Evolutionary conservation across 1,140 invertebrate species (phyloP).

Genomic region (Drosophila mayri): DNA sequence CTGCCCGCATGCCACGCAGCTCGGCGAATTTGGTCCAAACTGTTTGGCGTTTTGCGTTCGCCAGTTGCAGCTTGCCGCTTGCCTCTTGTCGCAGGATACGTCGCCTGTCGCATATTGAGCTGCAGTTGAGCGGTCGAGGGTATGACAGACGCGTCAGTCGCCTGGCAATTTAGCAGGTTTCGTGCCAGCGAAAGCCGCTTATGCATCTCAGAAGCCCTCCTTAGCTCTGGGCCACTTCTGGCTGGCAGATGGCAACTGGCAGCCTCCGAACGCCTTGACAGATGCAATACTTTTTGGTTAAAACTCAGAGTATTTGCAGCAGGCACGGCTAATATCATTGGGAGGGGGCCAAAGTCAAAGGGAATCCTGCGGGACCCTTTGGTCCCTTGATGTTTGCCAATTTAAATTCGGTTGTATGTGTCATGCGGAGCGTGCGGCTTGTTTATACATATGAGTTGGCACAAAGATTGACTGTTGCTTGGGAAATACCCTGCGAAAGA

Average conservation of each 20-base stretch:
- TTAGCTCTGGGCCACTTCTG: conserved; percentile 9
- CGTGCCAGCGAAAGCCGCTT: conserved; percentile 58
- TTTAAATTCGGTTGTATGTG: conserved; percentile 41
- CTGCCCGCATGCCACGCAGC: conserved; percentile 48
- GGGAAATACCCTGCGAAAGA: conserved; percentile 19
- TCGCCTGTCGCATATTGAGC: conserved; percentile 33
- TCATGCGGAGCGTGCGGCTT: conserved; percentile 10
- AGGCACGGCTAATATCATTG: conserved; percentile 14
- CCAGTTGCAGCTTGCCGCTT: background rate
- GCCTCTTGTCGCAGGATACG: conserved; percentile 1
- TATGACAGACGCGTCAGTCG: conserved; percentile 61
- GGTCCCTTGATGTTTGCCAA: conserved; percentile 46
- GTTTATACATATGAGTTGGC: conserved; percentile 26
- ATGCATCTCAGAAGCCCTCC: conserved; percentile 14
- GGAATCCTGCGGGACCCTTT: conserved; percentile 8
- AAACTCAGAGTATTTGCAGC: conserved; percentile 8
- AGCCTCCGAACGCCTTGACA: conserved; percentile 9
- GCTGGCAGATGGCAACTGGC: background rate
- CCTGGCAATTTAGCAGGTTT: conserved; percentile 56
- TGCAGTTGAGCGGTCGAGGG: conserved; percentile 39
- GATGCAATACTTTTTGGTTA: conserved; percentile 42
- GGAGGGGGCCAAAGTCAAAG: conserved; percentile 9
- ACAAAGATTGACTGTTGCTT: conserved; percentile 41
- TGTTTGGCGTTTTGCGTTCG: conserved; percentile 33
- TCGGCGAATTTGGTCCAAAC: conserved; percentile 50